Percentiles rank a stretch among this genome's conserved stretches.
These are phyloP conservation scores for Atethmia centrago DNA, from an alignment of 2,888 invertebrate species.

Conservation along the genomic window DNA sequence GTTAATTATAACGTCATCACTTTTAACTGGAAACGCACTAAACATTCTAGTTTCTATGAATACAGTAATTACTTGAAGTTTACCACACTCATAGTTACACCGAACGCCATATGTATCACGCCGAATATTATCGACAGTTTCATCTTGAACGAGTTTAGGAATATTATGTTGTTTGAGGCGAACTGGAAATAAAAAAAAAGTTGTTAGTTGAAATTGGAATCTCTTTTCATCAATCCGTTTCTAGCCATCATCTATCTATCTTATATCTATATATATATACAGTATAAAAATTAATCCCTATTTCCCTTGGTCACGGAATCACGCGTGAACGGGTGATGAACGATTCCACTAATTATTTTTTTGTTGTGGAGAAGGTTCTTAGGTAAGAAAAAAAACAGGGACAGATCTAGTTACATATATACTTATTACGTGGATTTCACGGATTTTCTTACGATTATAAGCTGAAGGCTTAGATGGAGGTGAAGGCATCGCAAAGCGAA, in stretches of 20 bases:
- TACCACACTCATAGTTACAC: constrained; percentile 92
- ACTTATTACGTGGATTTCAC: not conserved
- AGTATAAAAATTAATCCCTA: too few relatives aligned
- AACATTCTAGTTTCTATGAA: constrained; percentile 86
- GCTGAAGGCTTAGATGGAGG: not conserved
- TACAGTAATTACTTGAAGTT: constrained; percentile 91
- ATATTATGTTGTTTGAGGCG: constrained; percentile 92
- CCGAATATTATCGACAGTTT: constrained; percentile 93
- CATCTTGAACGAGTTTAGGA: constrained; percentile 94
- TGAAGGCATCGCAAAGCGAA: not conserved
- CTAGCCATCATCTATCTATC: too few relatives aligned
- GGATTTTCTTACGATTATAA: not conserved
- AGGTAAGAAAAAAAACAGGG: too few relatives aligned
- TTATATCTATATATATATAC: too few relatives aligned
- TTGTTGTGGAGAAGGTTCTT: too few relatives aligned
- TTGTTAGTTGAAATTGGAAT: not conserved
- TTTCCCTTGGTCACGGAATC: too few relatives aligned
- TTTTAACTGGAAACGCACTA: constrained; percentile 65
- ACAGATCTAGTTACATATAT: too few relatives aligned
- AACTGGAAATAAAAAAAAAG: constrained; percentile 78
- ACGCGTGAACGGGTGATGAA: too few relatives aligned
- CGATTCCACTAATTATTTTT: too few relatives aligned
- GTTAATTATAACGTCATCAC: constrained; percentile 44
- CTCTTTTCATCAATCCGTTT: not conserved
- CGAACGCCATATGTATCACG: constrained; percentile 94